Evolutionary conservation across 2,888 invertebrate genomes (phyloP).

Genomic region (Coenonympha arcania): DNA sequence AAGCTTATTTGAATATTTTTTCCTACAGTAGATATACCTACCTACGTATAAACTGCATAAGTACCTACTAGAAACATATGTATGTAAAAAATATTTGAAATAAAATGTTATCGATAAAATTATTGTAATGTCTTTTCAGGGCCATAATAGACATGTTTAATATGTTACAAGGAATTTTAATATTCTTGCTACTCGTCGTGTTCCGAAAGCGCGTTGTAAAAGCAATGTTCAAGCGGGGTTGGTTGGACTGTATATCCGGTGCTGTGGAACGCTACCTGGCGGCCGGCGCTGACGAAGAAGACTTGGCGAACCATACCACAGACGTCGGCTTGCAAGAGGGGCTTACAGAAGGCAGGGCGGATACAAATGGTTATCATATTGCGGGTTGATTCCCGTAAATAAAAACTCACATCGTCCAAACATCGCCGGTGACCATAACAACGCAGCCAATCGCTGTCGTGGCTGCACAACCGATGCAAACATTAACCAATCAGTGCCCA

Average conservation of each 20-base stretch:
- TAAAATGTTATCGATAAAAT: background rate
- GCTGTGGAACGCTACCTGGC: conserved; percentile 47
- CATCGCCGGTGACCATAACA: too few species aligned
- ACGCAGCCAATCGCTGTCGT: too few species aligned
- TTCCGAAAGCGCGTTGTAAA: conserved; percentile 70
- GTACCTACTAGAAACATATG: too few species aligned
- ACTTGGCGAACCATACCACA: conserved; percentile 54
- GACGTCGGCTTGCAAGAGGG: conserved; percentile 38
- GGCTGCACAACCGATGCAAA: too few species aligned
- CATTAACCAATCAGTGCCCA: too few species aligned
- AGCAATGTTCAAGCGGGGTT: conserved; percentile 46
- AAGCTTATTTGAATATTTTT: too few species aligned
- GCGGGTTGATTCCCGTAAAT: too few species aligned
- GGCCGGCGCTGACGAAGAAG: conserved; percentile 65
- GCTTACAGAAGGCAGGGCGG: background rate
- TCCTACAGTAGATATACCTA: too few species aligned
- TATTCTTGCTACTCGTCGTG: conserved; percentile 75
- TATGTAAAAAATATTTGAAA: too few species aligned
- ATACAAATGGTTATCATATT: too few species aligned
- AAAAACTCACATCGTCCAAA: too few species aligned
- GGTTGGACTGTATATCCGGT: conserved; percentile 47
- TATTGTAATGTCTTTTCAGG: conserved; percentile 51
- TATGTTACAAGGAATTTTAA: conserved; percentile 74
- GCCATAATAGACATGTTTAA: conserved; percentile 74
- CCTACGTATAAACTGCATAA: too few species aligned